A percentile compares a stretch with the other conserved stretches of the same genome.
Conservation (phyloP, 2,113 vertebrate genomes). For the Podocnemis expansa region DNA sequence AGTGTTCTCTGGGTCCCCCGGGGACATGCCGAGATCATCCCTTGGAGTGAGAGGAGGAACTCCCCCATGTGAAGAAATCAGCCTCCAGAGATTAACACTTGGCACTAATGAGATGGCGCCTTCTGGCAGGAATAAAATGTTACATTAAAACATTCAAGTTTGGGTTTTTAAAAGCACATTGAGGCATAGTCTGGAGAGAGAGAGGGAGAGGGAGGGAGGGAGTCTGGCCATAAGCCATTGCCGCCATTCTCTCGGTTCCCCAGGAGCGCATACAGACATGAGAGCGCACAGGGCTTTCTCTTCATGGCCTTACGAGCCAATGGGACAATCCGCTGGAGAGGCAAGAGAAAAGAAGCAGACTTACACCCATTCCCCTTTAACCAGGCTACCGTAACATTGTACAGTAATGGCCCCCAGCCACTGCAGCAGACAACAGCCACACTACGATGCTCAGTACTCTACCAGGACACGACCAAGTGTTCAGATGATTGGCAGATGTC, state of each 20-base stretch:
- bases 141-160: accelerated
- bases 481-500: accelerated
- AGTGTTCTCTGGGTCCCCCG: neutral
- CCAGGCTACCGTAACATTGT: too few species aligned
- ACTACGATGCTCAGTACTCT: neutral
- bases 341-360: neutral
- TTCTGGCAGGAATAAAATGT: neutral
- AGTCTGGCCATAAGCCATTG: neutral
- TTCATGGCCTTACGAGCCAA: neutral
- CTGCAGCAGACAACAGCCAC: neutral
- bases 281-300: accelerated
- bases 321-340: neutral
- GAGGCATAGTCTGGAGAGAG: neutral
- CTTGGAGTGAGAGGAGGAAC: neutral
- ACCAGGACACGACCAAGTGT: neutral
- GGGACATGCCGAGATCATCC: neutral
- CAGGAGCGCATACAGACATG: neutral
- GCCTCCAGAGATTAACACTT: neutral
- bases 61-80: neutral
- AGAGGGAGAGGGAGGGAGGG: accelerated
- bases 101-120: neutral
- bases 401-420: neutral
- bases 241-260: neutral
- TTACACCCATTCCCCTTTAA: neutral
- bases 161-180: neutral